Conservation (phyloP, 2,888 invertebrate genomes). For the Standfussiana lucernea region DNA sequence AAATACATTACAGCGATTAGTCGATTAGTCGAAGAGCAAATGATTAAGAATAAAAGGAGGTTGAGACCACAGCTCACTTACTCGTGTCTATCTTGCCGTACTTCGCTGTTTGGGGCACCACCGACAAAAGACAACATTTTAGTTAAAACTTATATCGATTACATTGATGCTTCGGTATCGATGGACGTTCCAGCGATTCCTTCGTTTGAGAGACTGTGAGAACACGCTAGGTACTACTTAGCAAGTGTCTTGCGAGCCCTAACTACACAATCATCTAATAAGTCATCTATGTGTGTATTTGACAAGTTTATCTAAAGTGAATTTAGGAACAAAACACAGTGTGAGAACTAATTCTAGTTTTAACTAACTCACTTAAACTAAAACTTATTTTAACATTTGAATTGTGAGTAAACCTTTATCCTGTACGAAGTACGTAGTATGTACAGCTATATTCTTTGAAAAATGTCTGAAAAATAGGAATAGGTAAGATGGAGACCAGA, state of each 20-base stretch:
- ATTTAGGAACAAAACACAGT: conserved; percentile 49
- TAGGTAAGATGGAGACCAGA: conserved; percentile 34
- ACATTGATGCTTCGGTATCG: conserved; percentile 48
- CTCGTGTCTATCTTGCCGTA: conserved; percentile 88
- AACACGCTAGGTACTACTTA: conserved; percentile 56
- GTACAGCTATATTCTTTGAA: conserved; percentile 34
- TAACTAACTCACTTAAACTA: conserved; percentile 37
- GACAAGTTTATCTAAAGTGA: conserved; percentile 56
- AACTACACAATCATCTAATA: conserved; percentile 58
- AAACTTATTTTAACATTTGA: conserved; percentile 28
- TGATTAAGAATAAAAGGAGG: conserved; percentile 85
- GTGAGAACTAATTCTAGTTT: conserved; percentile 49
- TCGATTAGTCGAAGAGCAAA: conserved; percentile 87
- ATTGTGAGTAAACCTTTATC: conserved; percentile 20
- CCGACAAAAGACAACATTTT: conserved; percentile 90
- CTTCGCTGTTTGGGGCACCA: conserved; percentile 90
- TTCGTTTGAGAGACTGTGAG: conserved; percentile 58
- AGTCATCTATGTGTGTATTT: conserved; percentile 60
- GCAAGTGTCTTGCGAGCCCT: conserved; percentile 60
- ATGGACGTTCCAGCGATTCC: conserved; percentile 68
- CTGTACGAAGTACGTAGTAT: conserved; percentile 14
- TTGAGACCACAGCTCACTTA: conserved; percentile 91
- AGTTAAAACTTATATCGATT: conserved; percentile 80
- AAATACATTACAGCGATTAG: conserved; percentile 86
- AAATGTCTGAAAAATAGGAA: conserved; percentile 41